Evolutionary conservation across 2,113 vertebrate genomes (phyloP).

Genomic region (Pampusana beccarii): DNA sequence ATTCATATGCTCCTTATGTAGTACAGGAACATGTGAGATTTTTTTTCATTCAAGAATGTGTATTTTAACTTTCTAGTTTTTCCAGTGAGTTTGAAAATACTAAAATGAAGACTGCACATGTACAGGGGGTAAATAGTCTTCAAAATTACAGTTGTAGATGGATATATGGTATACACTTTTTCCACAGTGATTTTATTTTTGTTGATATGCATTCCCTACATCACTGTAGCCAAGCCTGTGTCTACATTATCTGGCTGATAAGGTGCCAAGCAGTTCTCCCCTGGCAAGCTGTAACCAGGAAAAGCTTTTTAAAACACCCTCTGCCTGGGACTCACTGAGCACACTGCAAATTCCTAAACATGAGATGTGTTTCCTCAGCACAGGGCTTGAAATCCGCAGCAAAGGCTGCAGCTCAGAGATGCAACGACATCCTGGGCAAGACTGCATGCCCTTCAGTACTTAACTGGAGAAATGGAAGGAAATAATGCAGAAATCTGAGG

Average conservation of each 20-base stretch:
- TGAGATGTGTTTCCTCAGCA: not conserved
- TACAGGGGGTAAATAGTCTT: not conserved
- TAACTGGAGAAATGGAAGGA: not conserved
- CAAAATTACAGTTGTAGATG: not conserved
- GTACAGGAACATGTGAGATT: not conserved
- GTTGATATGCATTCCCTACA: not conserved
- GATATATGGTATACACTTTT: not conserved
- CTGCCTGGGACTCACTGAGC: rapidly evolving
- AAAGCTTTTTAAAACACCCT: not conserved
- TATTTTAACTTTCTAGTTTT: not conserved
- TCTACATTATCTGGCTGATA: not conserved
- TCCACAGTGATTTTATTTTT: not conserved
- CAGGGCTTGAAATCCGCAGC: not conserved
- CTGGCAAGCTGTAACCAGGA: not conserved
- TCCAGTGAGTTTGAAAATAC: not conserved
- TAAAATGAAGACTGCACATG: not conserved
- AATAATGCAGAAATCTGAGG: not conserved
- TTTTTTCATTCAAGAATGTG: not conserved
- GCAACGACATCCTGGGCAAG: not conserved
- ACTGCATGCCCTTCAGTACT: not conserved
- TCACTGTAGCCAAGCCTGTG: not conserved
- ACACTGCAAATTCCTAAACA: not conserved
- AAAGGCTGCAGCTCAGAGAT: rapidly evolving
- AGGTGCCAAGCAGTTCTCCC: not conserved
- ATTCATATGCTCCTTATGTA: not conserved